Evolutionary conservation across 2,113 vertebrate genomes (phyloP).

Genomic region (Nothocercus nigrocapillus): DNA sequence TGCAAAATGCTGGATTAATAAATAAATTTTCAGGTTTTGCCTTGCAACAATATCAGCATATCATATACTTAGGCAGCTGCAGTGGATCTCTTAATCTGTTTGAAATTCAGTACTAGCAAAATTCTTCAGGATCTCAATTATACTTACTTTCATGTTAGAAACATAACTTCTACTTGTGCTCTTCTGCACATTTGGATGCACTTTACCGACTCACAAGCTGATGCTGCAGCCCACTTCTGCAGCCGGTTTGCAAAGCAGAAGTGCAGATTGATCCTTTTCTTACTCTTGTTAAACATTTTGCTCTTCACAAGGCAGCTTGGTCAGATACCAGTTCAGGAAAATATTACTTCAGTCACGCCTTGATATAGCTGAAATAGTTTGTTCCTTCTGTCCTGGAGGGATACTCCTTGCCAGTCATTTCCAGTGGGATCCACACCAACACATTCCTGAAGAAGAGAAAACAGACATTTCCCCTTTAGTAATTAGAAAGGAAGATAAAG

Average conservation of each 20-base stretch:
- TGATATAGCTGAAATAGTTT: neutral
- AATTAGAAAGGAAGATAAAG: neutral
- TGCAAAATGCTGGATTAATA: neutral
- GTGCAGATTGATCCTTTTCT: neutral
- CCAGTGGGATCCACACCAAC: neutral
- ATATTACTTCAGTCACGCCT: neutral
- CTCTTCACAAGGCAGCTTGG: neutral
- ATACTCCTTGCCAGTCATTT: neutral
- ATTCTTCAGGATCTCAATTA: neutral
- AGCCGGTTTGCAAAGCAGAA: neutral
- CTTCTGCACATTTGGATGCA: neutral
- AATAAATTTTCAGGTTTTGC: neutral
- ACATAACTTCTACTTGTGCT: neutral
- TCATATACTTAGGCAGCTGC: neutral
- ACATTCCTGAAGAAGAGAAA: neutral
- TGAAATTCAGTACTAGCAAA: neutral
- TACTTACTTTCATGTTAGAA: neutral
- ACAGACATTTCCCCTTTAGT: neutral
- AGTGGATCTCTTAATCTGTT: neutral
- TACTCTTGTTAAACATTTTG: neutral
- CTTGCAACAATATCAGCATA: neutral
- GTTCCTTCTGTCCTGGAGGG: neutral
- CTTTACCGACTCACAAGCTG: neutral
- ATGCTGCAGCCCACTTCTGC: neutral
- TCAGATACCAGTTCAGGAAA: neutral